Evolutionary conservation across 2,113 vertebrate species (phyloP).

Genomic region (Embiotoca jacksoni): DNA sequence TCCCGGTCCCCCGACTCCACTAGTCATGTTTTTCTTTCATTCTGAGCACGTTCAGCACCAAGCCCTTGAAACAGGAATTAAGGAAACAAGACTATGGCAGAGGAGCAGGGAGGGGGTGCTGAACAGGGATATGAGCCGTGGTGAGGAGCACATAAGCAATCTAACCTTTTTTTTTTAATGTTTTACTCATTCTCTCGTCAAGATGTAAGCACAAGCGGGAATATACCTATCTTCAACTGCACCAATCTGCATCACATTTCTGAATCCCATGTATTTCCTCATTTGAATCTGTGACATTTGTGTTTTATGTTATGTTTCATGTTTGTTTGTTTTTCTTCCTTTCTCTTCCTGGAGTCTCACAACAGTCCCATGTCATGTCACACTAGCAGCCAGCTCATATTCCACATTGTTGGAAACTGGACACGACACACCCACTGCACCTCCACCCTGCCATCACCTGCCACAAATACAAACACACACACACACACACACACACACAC

Average conservation of each 20-base stretch:
- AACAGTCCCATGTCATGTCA: slow-evolving; percentile 48
- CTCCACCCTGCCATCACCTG: slow-evolving; percentile 12
- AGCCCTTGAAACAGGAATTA: slow-evolving; percentile 44
- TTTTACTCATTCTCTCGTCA: slow-evolving; percentile 1
- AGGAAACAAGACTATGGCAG: slow-evolving; percentile 43
- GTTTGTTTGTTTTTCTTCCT: neutral
- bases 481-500: slow-evolving; percentile 34
- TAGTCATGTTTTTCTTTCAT: slow-evolving; percentile 44
- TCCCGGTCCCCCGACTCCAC: neutral
- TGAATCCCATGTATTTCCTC: neutral
- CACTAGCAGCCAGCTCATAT: slow-evolving; percentile 63
- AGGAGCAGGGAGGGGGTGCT: slow-evolving; percentile 24
- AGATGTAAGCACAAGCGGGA: slow-evolving; percentile 2
- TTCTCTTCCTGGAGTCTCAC: slow-evolving; percentile 11
- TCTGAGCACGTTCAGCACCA: slow-evolving; percentile 64
- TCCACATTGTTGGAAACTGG: slow-evolving; percentile 69
- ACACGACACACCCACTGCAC: slow-evolving; percentile 64
- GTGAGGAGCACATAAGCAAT: neutral
- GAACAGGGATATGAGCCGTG: slow-evolving; percentile 3
- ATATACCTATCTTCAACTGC: neutral
- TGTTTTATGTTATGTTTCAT: neutral
- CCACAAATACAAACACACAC: slow-evolving; percentile 32
- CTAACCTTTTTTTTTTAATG: neutral
- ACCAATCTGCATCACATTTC: slow-evolving; percentile 6
- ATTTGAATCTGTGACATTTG: neutral